These are phyloP conservation scores for Pitangus sulphuratus DNA, from an alignment of 2,797 vertebrate species.

Conservation along the genomic window DNA sequence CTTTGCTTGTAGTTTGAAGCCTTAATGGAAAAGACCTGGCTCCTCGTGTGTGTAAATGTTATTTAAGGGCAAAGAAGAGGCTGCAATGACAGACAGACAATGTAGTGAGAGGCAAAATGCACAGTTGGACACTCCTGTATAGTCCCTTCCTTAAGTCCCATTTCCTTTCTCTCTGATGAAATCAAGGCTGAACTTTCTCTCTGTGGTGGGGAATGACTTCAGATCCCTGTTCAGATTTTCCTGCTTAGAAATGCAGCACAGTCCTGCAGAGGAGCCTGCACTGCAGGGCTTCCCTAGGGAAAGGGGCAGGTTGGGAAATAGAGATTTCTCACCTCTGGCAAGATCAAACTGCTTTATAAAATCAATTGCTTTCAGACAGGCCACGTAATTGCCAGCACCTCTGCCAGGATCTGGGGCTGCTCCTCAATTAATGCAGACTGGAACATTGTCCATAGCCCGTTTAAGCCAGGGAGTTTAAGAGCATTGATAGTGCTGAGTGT, in stretches of 20 bases:
- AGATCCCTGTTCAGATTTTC: background rate
- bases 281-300: background rate
- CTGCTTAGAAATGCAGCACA: background rate
- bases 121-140: background rate
- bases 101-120: background rate
- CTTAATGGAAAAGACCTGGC: background rate
- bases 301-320: background rate
- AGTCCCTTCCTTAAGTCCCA: background rate
- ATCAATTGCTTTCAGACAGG: background rate
- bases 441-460: background rate
- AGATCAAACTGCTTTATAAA: background rate
- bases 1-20: background rate
- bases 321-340: background rate
- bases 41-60: background rate
- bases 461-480: background rate
- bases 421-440: background rate
- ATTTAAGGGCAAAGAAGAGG: background rate
- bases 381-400: background rate
- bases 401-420: background rate
- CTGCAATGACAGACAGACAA: background rate
- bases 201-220: background rate
- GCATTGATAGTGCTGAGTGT: background rate
- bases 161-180: background rate
- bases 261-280: background rate
- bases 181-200: background rate